phyloP scores from a whole-genome alignment of 2,888 invertebrate species.

The Eulithis testata region DNA sequence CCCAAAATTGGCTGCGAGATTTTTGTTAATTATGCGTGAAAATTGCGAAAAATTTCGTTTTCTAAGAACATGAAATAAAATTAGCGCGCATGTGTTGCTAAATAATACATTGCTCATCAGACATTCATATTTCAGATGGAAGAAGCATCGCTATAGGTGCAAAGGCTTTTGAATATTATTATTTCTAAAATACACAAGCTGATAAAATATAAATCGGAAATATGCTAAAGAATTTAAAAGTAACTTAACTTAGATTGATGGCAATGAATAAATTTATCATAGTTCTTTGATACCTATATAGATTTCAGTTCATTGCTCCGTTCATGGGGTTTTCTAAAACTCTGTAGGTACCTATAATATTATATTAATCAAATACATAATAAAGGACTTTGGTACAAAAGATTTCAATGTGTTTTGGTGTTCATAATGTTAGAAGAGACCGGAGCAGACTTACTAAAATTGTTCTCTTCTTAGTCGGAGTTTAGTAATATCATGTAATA shows the following conservation, averaged over 20 bases:
- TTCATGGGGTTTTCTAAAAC: too few relatives aligned
- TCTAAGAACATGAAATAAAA: slow-evolving; percentile 9
- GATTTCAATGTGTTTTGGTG: too few relatives aligned
- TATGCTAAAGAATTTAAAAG: slow-evolving; percentile 2
- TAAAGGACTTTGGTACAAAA: too few relatives aligned
- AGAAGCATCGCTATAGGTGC: slow-evolving; percentile 10
- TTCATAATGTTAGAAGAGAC: too few relatives aligned
- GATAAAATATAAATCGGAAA: background rate
- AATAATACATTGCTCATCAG: slow-evolving; percentile 17
- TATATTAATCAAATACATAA: too few relatives aligned
- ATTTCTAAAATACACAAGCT: background rate
- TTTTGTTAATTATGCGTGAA: background rate
- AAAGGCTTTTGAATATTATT: background rate
- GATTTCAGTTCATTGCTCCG: background rate
- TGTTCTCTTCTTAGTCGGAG: too few relatives aligned
- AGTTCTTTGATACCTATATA: background rate
- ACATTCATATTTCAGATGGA: slow-evolving; percentile 7
- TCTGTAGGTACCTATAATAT: too few relatives aligned
- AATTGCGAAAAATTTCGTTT: background rate
- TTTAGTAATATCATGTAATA: too few relatives aligned
- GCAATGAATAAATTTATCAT: background rate
- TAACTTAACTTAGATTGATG: background rate
- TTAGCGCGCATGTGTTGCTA: slow-evolving; percentile 12
- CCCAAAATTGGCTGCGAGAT: background rate
- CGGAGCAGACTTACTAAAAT: too few relatives aligned